phyloP scores from a whole-genome alignment of 2,888 invertebrate species.

The Tanypteryx hageni region DNA sequence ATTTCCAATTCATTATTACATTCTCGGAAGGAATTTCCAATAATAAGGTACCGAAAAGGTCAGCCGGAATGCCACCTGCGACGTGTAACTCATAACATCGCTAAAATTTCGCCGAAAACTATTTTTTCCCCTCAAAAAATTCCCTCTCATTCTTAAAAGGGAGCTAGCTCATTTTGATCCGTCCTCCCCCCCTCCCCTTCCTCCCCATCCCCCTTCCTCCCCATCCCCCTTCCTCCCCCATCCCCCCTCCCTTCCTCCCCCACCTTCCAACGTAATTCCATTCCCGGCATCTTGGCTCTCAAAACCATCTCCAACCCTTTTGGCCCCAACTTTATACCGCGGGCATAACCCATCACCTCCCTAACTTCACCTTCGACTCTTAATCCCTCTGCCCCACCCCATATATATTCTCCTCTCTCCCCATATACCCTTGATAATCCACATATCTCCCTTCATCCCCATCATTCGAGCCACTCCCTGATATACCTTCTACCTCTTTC shows the following conservation, averaged over 20 bases:
- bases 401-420: no score
- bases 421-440: no score
- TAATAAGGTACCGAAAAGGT: conserved; percentile 22
- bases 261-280: not conserved
- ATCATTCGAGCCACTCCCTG: no score
- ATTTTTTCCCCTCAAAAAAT: not conserved
- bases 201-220: not conserved
- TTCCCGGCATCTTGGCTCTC: no score
- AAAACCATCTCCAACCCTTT: no score
- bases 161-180: conserved; percentile 5
- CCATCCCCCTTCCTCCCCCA: not conserved
- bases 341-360: no score
- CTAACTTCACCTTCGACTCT: no score
- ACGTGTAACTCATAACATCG: not conserved
- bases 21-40: conserved; percentile 19
- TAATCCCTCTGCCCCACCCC: no score
- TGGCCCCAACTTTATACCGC: no score
- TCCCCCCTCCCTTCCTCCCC: no score
- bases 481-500: no score
- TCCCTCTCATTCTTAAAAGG: not conserved
- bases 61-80: not conserved
- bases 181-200: not conserved
- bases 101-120: not conserved
- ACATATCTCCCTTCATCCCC: no score
- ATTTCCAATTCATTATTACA: conserved; percentile 24